phyloP scores from a whole-genome alignment of 2,113 vertebrate genomes.

The Saguinus imperator region DNA sequence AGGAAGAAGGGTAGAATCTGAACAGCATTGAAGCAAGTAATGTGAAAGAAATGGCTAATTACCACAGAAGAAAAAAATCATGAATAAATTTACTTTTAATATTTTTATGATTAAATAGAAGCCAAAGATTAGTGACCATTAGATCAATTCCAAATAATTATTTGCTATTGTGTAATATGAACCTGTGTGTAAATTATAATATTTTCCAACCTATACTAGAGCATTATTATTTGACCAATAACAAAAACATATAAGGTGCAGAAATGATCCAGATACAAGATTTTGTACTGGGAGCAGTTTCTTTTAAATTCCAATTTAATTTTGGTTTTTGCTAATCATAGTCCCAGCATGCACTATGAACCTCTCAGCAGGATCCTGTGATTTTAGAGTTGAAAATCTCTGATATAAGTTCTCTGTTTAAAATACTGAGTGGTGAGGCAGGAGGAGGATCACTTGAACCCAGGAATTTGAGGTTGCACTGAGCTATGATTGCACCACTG shows the following conservation, averaged over 20 bases:
- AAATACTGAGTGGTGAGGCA: not conserved
- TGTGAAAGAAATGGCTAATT: not conserved
- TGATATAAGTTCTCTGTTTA: not conserved
- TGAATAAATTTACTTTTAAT: not conserved
- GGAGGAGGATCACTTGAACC: too few relatives aligned
- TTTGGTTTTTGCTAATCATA: not conserved
- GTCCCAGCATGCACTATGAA: rapidly evolving
- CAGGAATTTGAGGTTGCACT: too few relatives aligned
- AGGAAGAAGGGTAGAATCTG: not conserved
- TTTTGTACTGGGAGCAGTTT: not conserved
- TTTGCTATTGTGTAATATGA: not conserved
- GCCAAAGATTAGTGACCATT: not conserved
- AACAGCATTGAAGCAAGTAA: rapidly evolving
- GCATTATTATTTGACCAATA: not conserved
- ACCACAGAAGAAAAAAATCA: not conserved
- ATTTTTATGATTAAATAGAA: not conserved
- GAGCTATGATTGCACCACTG: too few relatives aligned
- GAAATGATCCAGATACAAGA: not conserved
- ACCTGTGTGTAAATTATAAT: not conserved
- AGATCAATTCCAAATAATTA: not conserved
- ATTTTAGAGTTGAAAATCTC: not conserved
- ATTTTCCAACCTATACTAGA: not conserved
- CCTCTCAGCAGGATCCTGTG: not conserved
- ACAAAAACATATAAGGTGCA: not conserved
- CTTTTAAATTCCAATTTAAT: not conserved